Evolutionary conservation across 2,888 invertebrate species (phyloP).

Genomic region (Dryocosmus kuriphilus): DNA sequence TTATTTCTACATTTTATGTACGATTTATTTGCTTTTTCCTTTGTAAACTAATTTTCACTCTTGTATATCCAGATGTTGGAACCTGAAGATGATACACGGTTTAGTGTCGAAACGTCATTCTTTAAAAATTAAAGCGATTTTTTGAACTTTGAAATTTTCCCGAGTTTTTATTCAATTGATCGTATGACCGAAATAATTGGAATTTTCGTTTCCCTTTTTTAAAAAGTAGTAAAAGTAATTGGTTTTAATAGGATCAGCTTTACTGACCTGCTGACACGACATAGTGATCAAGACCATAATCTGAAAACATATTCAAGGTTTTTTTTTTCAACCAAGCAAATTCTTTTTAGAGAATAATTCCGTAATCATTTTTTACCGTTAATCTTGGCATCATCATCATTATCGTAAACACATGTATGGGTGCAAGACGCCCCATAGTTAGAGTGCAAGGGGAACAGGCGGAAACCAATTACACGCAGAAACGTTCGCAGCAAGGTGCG

Average conservation of each 20-base stretch:
- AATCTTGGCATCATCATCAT: constrained; percentile 47
- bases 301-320: not conserved
- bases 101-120: too few species aligned
- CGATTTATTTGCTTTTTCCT: too few species aligned
- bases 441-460: constrained; percentile 1
- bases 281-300: not conserved
- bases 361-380: constrained; percentile 45
- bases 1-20: too few species aligned
- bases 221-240: not conserved
- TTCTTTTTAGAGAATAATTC: not conserved
- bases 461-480: constrained; percentile 10
- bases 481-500: constrained; percentile 1
- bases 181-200: too few species aligned
- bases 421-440: not conserved
- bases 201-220: too few species aligned
- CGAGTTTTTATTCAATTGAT: too few species aligned
- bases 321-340: too few species aligned
- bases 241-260: not conserved
- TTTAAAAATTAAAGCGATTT: too few species aligned
- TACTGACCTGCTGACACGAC: not conserved
- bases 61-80: too few species aligned
- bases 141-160: too few species aligned
- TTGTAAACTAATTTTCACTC: too few species aligned
- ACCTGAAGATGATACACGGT: too few species aligned
- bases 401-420: constrained; percentile 38